Conservation (phyloP, 2,797 vertebrate genomes). For the Rhabdomys pumilio region DNA sequence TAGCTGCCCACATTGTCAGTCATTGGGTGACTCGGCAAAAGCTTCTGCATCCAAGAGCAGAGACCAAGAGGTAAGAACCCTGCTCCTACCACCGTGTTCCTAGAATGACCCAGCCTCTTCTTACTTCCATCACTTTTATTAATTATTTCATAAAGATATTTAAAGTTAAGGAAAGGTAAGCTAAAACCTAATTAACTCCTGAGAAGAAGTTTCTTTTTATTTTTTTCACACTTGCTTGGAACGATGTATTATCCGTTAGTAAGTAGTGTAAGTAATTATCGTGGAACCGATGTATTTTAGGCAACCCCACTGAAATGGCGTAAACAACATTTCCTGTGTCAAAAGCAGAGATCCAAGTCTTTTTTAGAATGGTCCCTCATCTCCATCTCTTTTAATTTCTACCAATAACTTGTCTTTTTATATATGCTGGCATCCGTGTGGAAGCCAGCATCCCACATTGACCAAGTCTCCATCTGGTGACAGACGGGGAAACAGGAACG, state of each 20-base stretch:
- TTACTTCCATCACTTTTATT: slow-evolving; percentile 7
- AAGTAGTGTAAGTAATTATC: slow-evolving; percentile 86
- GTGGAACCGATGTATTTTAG: slow-evolving; percentile 82
- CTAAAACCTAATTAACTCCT: slow-evolving; percentile 66
- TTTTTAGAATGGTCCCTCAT: slow-evolving; percentile 80
- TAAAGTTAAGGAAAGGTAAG: slow-evolving; percentile 55
- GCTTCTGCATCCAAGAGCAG: background rate
- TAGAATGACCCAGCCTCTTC: background rate
- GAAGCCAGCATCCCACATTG: slow-evolving; percentile 86
- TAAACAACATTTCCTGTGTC: slow-evolving; percentile 84
- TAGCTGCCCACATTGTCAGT: background rate
- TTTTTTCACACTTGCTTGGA: slow-evolving; percentile 75
- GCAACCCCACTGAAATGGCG: slow-evolving; percentile 78
- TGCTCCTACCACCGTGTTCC: background rate
- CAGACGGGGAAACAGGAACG: slow-evolving; percentile 77
- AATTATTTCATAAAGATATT: background rate
- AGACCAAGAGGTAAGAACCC: background rate
- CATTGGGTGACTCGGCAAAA: slow-evolving; percentile 1
- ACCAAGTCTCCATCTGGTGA: slow-evolving; percentile 86
- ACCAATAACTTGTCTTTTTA: slow-evolving; percentile 87
- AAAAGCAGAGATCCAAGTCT: slow-evolving; percentile 79
- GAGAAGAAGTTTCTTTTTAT: slow-evolving; percentile 65
- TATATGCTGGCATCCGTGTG: slow-evolving; percentile 79
- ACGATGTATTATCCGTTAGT: slow-evolving; percentile 83
- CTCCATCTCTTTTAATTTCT: slow-evolving; percentile 83